Evolutionary conservation across 2,797 vertebrate genomes (phyloP).

Genomic region (Oryzias sinensis): DNA sequence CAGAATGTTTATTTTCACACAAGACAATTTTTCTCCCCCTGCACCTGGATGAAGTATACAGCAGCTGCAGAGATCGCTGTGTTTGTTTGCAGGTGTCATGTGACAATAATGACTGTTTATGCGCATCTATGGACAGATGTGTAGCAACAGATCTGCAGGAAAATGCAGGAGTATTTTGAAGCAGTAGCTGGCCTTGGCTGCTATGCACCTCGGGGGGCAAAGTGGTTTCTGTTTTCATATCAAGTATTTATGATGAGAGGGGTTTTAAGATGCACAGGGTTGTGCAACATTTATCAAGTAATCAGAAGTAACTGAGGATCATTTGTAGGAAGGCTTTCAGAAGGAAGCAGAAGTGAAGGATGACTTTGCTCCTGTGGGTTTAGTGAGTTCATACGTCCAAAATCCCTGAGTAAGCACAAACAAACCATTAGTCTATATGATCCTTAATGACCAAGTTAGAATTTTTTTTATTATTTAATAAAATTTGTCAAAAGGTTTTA

Average conservation of each 20-base stretch:
- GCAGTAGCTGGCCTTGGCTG: background rate
- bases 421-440: too few species aligned
- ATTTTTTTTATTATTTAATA: too few species aligned
- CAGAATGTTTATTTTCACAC: too few species aligned
- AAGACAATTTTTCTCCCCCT: too few species aligned
- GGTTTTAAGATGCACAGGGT: background rate
- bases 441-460: too few species aligned
- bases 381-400: background rate
- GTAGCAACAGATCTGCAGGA: background rate
- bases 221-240: background rate
- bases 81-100: too few species aligned
- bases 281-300: background rate
- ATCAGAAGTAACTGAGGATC: slow-evolving; percentile 4
- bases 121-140: too few species aligned
- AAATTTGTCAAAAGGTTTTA: background rate
- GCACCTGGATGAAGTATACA: too few species aligned
- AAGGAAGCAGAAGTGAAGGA: background rate
- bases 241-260: background rate
- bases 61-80: too few species aligned
- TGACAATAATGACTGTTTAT: too few species aligned
- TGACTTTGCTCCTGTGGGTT: slow-evolving; percentile 8
- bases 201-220: background rate
- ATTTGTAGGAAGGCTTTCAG: background rate
- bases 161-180: background rate
- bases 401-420: too few species aligned